A percentile compares a stretch with the other conserved stretches of the same genome.
Evolutionary conservation across 2,113 vertebrate species (phyloP).

Genomic region (Sisor rabdophorus): DNA sequence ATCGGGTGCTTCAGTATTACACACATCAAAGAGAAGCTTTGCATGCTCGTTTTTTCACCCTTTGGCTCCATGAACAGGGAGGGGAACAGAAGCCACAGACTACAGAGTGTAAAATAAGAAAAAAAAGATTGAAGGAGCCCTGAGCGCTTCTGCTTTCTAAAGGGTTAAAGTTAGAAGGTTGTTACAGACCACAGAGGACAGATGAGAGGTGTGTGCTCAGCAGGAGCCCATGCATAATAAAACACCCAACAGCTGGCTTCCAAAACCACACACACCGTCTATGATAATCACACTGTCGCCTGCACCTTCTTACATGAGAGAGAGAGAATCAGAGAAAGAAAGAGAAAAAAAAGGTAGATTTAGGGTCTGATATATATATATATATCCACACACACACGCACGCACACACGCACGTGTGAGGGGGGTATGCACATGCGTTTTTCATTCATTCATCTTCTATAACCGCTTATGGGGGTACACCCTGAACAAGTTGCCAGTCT

Average conservation of each 20-base stretch:
- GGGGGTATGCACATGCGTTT: too few species aligned
- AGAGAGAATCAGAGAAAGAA: not conserved
- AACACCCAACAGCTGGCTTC: conserved; percentile 38
- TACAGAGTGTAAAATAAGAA: not conserved
- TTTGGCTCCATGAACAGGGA: not conserved
- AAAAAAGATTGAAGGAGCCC: not conserved
- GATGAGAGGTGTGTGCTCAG: conserved; percentile 37
- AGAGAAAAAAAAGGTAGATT: not conserved
- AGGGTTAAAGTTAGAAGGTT: conserved; percentile 22
- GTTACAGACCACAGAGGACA: conserved; percentile 26
- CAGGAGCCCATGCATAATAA: conserved; percentile 41
- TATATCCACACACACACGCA: too few species aligned
- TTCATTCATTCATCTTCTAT: too few species aligned
- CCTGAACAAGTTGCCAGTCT: too few species aligned
- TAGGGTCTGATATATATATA: too few species aligned
- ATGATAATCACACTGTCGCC: not conserved
- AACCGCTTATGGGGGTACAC: too few species aligned
- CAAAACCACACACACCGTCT: conserved; percentile 12
- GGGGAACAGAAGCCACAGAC: not conserved
- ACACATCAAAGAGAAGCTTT: conserved; percentile 7
- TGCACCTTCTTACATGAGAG: not conserved
- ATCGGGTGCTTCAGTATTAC: not conserved
- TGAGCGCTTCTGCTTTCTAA: not conserved
- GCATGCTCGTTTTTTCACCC: not conserved
- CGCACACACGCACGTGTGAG: too few species aligned